Conservation (phyloP, 2,113 vertebrate species). For the Piprites chloris region DNA sequence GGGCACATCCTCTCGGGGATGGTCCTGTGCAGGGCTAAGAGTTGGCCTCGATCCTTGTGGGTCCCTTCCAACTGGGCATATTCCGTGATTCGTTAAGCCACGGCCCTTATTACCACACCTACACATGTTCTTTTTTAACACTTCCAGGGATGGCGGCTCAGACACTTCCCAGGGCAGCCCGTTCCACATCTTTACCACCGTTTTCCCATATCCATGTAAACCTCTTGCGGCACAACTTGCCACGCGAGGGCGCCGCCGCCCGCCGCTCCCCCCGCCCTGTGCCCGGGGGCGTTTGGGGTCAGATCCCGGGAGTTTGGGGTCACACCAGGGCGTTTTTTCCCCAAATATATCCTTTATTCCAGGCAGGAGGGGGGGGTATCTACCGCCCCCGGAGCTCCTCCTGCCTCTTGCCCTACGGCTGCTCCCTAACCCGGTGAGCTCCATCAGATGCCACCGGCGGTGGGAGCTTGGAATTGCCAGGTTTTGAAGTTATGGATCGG, state of each 20-base stretch:
- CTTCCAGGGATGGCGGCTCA: not conserved
- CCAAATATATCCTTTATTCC: not conserved
- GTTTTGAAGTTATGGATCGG: no score
- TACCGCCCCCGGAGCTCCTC: not conserved
- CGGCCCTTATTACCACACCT: not conserved
- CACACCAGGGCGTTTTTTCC: not conserved
- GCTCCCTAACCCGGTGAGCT: not conserved
- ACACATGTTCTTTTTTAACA: not conserved
- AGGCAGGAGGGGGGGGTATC: not conserved
- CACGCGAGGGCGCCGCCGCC: not conserved
- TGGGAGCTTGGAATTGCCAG: accelerated
- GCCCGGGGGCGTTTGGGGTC: not conserved
- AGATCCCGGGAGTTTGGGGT: not conserved
- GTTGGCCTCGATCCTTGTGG: not conserved
- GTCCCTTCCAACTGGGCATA: not conserved
- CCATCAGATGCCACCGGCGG: accelerated
- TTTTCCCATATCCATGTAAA: not conserved
- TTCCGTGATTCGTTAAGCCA: not conserved
- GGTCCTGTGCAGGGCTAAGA: not conserved
- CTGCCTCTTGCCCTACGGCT: not conserved
- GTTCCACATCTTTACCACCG: not conserved
- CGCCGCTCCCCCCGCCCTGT: not conserved
- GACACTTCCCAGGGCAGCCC: not conserved
- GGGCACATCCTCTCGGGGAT: not conserved
- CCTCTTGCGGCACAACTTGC: not conserved